Evolutionary conservation across 2,113 vertebrate genomes (phyloP).

Genomic region (Caranx melampygus): DNA sequence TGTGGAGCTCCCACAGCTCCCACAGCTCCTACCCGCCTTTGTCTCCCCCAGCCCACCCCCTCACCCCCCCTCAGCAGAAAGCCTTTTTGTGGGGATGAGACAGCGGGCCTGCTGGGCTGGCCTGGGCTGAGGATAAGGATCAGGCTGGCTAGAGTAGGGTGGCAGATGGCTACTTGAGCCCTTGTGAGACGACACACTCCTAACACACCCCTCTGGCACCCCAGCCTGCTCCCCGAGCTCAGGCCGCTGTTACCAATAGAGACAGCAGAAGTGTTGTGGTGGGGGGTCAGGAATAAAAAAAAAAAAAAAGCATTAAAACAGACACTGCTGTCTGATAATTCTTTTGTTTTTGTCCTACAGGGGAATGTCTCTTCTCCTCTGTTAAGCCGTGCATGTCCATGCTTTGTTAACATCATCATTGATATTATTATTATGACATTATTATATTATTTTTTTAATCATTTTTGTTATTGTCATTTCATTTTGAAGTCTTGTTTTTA

Average conservation of each 20-base stretch:
- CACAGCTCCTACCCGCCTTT: slow-evolving; percentile 60
- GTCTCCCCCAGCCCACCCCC: slow-evolving; percentile 32
- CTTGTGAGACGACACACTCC: slow-evolving; percentile 86
- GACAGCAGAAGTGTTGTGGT: slow-evolving; percentile 18
- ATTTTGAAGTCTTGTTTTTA: slow-evolving; percentile 68
- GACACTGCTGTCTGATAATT: slow-evolving; percentile 66
- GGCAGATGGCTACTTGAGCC: slow-evolving; percentile 92
- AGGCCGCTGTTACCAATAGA: slow-evolving; percentile 28
- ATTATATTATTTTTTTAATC: slow-evolving; percentile 73
- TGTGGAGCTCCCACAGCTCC: slow-evolving; percentile 52
- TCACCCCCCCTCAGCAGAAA: slow-evolving; percentile 59
- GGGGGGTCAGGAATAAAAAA: slow-evolving; percentile 47
- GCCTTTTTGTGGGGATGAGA: slow-evolving; percentile 74
- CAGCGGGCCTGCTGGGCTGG: slow-evolving; percentile 73
- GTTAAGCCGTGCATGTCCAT: slow-evolving; percentile 63
- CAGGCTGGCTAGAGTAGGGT: slow-evolving; percentile 75
- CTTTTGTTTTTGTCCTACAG: slow-evolving; percentile 69
- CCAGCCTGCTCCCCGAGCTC: slow-evolving; percentile 56
- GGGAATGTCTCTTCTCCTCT: slow-evolving; percentile 64
- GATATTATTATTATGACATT: slow-evolving; percentile 47
- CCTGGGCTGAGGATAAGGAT: slow-evolving; percentile 74
- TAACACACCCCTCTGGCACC: slow-evolving; percentile 57
- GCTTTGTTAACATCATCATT: slow-evolving; percentile 62
- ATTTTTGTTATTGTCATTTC: slow-evolving; percentile 64
- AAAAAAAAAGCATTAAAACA: slow-evolving; percentile 46